A percentile compares a stretch with the other conserved stretches of the same genome.
phyloP scores from a whole-genome alignment of 2,797 vertebrate species.

The Ptychadena robeensis region DNA sequence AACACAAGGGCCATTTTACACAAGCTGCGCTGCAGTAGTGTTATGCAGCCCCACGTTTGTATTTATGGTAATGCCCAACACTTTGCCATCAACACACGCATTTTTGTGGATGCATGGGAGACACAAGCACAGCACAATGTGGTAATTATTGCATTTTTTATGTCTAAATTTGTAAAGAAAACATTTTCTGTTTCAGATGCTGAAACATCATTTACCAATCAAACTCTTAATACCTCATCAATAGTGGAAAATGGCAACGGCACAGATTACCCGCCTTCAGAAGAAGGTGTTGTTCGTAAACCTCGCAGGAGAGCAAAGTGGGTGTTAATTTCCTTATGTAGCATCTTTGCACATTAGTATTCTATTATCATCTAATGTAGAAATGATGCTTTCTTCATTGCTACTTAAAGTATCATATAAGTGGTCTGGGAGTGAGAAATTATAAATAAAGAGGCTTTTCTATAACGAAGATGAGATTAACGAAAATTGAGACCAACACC shows the following conservation, averaged over 20 bases:
- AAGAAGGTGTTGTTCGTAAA: slow-evolving; percentile 81
- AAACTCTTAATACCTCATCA: slow-evolving; percentile 65
- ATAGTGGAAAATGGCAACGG: slow-evolving; percentile 82
- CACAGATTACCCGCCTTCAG: slow-evolving; percentile 75
- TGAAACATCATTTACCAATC: slow-evolving; percentile 75
- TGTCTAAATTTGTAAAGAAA: not conserved
- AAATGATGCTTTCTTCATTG: not conserved
- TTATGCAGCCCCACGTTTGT: too few relatives aligned
- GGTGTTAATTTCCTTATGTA: slow-evolving; percentile 61
- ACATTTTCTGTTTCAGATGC: slow-evolving; percentile 67
- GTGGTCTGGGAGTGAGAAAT: too few relatives aligned
- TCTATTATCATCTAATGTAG: not conserved
- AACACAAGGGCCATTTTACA: too few relatives aligned
- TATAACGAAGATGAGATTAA: too few relatives aligned
- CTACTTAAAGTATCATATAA: not conserved
- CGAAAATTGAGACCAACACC: too few relatives aligned
- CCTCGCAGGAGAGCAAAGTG: slow-evolving; percentile 85
- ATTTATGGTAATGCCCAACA: too few relatives aligned
- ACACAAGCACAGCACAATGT: not conserved
- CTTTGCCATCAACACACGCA: too few relatives aligned
- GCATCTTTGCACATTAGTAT: not conserved
- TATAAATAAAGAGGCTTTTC: too few relatives aligned
- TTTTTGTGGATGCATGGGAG: too few relatives aligned
- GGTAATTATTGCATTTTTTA: too few relatives aligned
- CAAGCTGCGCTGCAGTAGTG: too few relatives aligned